A percentile compares a stretch with the other conserved stretches of the same genome.
Evolutionary conservation across 2,888 invertebrate species (phyloP).

Genomic region (Phalangium opilio): DNA sequence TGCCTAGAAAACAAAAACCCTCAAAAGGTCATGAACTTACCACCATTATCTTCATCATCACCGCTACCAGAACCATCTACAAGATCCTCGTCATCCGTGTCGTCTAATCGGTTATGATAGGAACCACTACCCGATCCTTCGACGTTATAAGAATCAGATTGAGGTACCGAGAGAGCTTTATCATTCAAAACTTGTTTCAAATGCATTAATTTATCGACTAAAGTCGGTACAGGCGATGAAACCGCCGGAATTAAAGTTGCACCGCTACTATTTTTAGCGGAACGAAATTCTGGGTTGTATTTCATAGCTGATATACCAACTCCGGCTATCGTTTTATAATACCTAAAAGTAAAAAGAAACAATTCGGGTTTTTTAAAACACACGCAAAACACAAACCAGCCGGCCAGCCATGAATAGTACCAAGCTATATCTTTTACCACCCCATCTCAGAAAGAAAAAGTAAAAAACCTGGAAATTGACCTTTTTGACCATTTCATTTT

Average conservation of each 20-base stretch:
- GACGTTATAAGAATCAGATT: slow-evolving; percentile 10
- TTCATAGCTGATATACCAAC: slow-evolving; percentile 57
- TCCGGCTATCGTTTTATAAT: slow-evolving; percentile 57
- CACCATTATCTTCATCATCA: neutral
- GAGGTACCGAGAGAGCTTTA: slow-evolving; percentile 9
- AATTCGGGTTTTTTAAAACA: too few species aligned
- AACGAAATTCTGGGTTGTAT: slow-evolving; percentile 59
- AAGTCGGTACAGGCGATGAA: slow-evolving; percentile 34
- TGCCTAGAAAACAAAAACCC: too few species aligned
- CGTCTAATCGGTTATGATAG: slow-evolving; percentile 6
- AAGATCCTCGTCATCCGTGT: slow-evolving; percentile 13
- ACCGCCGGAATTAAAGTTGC: slow-evolving; percentile 31
- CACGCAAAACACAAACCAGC: neutral
- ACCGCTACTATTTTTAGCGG: slow-evolving; percentile 22
- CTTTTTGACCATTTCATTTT: too few species aligned
- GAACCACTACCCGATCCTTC: slow-evolving; percentile 13
- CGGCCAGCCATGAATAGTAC: neutral
- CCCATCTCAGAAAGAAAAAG: too few species aligned
- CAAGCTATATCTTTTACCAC: too few species aligned
- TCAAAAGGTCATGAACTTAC: too few species aligned
- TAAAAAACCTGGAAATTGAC: too few species aligned
- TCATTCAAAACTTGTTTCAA: slow-evolving; percentile 33
- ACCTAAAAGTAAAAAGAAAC: slow-evolving; percentile 42
- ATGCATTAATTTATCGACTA: slow-evolving; percentile 48
- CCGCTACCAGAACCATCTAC: slow-evolving; percentile 2